Evolutionary conservation across 53 echinoderm and acorn worm species (phyloP).

Genomic region (Antedon mediterranea): DNA sequence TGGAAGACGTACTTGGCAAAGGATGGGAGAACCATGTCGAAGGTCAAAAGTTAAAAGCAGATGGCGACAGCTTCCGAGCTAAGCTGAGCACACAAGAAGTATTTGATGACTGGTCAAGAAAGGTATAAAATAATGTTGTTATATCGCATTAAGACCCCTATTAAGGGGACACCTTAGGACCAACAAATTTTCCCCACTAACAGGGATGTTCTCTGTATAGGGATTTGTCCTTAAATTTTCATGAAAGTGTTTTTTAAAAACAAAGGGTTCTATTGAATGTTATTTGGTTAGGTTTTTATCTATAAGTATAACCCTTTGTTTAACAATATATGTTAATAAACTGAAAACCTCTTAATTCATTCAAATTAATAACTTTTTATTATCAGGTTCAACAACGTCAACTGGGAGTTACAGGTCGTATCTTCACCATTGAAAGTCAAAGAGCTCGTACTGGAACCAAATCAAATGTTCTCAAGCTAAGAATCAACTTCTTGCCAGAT

Average conservation of each 20-base stretch:
- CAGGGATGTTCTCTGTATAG: too few species aligned
- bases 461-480: conserved; percentile 63
- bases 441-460: conserved; percentile 58
- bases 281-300: too few species aligned
- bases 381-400: conserved; percentile 96
- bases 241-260: too few species aligned
- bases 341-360: too few species aligned
- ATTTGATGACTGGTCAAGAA: conserved; percentile 98
- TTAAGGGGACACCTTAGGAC: too few species aligned
- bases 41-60: conserved; percentile 91
- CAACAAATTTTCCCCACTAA: too few species aligned
- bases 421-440: conserved; percentile 93
- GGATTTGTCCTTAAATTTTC: too few species aligned
- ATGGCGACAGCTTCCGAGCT: conserved; percentile 93
- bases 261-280: too few species aligned
- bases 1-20: conserved; percentile 94
- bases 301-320: too few species aligned
- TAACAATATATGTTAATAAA: too few species aligned
- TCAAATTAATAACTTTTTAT: too few species aligned
- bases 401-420: conserved; percentile 88
- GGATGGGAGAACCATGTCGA: conserved; percentile 99
- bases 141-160: too few species aligned
- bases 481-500: conserved; percentile 98
- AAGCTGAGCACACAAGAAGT: conserved; percentile 97
- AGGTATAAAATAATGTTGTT: conserved; percentile 19